phyloP scores from a whole-genome alignment of 2,113 vertebrate genomes.

The Coturnix japonica region DNA sequence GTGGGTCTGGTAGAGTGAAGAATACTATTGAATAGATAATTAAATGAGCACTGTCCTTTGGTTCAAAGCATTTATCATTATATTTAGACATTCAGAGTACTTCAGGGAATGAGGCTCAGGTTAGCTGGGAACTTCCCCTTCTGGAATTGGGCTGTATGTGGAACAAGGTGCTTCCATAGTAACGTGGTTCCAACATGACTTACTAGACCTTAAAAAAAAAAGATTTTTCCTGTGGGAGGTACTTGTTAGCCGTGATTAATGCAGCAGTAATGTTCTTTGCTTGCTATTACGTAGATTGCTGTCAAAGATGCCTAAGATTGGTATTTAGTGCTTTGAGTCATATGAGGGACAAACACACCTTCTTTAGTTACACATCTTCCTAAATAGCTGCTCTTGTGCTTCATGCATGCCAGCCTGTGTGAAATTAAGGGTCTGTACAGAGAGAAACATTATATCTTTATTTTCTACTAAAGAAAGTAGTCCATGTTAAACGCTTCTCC shows the following conservation, averaged over 20 bases:
- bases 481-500: neutral
- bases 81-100: neutral
- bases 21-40: neutral
- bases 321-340: neutral
- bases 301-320: too few relatives aligned
- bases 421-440: neutral
- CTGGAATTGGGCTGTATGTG: neutral
- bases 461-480: neutral
- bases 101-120: neutral
- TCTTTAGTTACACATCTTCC: neutral
- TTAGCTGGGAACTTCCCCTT: neutral
- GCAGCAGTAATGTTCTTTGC: neutral
- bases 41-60: neutral
- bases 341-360: neutral
- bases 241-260: neutral
- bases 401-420: neutral
- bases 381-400: neutral
- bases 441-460: neutral
- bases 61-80: neutral
- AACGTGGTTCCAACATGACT: neutral
- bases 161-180: neutral
- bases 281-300: rapidly evolving
- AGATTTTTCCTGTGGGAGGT: neutral
- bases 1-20: neutral
- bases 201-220: neutral